Evolutionary conservation across 2,888 invertebrate species (phyloP).

Genomic region (Anodontia alba): DNA sequence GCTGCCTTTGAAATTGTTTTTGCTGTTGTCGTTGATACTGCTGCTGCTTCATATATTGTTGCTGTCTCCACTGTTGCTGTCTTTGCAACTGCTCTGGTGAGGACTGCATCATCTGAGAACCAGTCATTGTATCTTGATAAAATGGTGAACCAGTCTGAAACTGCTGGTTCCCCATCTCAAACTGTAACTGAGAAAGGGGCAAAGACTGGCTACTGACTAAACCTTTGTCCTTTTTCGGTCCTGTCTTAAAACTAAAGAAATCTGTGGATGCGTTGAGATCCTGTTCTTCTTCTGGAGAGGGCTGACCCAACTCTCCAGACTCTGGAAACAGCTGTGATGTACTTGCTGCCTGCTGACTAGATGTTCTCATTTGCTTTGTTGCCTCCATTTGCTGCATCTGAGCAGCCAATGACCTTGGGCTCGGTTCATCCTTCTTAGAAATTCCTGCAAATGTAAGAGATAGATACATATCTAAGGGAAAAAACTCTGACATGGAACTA

Average conservation of each 20-base stretch:
- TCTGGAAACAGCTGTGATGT: conserved; percentile 10
- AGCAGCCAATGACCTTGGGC: conserved; percentile 49
- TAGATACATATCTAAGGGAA: too few relatives aligned
- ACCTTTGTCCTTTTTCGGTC: conserved; percentile 33
- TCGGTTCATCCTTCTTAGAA: conserved; percentile 20
- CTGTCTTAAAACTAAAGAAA: conserved; percentile 61
- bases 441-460: background rate
- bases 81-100: conserved; percentile 54
- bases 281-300: conserved; percentile 48
- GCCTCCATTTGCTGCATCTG: conserved; percentile 39
- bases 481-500: too few relatives aligned
- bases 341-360: conserved; percentile 1
- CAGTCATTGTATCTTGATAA: conserved; percentile 43
- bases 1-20: conserved; percentile 56
- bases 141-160: conserved; percentile 31
- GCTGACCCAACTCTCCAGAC: background rate
- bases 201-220: conserved; percentile 18
- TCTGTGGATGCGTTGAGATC: conserved; percentile 64
- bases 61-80: conserved; percentile 58
- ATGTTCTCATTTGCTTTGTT: conserved; percentile 17
- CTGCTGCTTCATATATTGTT: conserved; percentile 56
- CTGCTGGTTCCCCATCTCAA: conserved; percentile 31
- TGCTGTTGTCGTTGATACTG: conserved; percentile 43
- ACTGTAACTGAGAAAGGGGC: background rate
- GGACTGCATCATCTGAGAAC: conserved; percentile 45